phyloP scores from a whole-genome alignment of 2,113 vertebrate species.

The Ophthalmolycus amberensis region DNA sequence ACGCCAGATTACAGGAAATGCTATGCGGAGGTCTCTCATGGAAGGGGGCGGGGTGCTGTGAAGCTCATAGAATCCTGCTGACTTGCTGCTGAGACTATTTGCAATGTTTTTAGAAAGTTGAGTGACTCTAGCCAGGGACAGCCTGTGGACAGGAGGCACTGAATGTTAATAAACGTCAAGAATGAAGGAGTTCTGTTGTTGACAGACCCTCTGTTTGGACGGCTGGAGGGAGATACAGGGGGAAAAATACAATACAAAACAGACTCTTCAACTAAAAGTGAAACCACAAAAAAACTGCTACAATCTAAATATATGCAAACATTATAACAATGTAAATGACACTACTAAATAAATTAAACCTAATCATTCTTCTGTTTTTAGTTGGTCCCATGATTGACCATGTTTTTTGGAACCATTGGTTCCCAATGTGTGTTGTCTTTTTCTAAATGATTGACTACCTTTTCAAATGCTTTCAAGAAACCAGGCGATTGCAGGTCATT shows the following conservation, averaged over 20 bases:
- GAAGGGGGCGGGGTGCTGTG: not conserved
- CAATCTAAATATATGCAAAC: not conserved
- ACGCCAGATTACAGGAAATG: conserved; percentile 38
- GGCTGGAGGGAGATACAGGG: not conserved
- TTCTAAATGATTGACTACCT: not conserved
- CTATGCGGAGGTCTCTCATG: not conserved
- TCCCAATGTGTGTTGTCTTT: not conserved
- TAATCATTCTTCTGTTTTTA: not conserved
- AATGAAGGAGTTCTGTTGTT: not conserved
- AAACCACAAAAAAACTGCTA: not conserved
- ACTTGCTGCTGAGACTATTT: not conserved
- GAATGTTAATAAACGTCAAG: not conserved
- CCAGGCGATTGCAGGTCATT: not conserved
- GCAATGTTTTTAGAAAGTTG: conserved; percentile 9
- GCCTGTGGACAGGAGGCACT: not conserved
- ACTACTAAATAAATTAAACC: not conserved
- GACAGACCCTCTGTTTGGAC: not conserved
- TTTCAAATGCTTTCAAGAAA: not conserved
- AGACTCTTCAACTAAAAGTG: not conserved
- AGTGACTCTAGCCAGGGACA: not conserved
- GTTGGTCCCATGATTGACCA: not conserved
- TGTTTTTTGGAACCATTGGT: not conserved
- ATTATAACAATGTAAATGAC: not conserved
- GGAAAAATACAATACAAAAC: not conserved
- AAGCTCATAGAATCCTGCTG: conserved; percentile 12